Base-by-base conservation (phyloP, 1,140 invertebrate species). In the Yoshiicerus persimilis region DNA sequence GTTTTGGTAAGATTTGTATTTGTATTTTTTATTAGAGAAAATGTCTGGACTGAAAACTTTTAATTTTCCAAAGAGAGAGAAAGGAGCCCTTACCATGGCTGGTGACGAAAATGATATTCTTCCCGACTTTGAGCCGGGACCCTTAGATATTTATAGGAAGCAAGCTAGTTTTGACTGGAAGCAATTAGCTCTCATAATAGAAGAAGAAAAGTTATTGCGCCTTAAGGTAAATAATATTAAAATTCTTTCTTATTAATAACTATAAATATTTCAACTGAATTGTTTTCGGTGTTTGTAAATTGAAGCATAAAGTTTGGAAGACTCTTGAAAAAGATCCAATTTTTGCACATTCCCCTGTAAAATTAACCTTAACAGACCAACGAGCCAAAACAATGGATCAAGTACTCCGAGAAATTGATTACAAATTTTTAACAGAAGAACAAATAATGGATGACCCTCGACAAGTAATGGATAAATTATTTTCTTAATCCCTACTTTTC, bases 101-200 rank as follows among this genome's bases (percentile, higher is more conserved):
- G 13, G 38, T 10, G 34, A 38, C 34, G 75, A 16, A n/a, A 20
- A n/a, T 11, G 90, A 89, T 9, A 84, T 88, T 56, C 38, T 88
- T 0, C 10, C 34, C 23, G 92, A 92, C 86, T 92, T 93, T 87
- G 91, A 91, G 62, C 25, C 89, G 10, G 94, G 94, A 8, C 94
- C 94, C 0, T 91, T 95, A 4, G 93, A 93, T 91, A 87, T 89
- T 4, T 94, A 94, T 91, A 91, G 94, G 87, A 92, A 93, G 36
- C 91, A 92, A 70, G 93, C 94, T 23, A 93, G 93, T 0, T 95
- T 95, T 91, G 91, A 93, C 90, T 95, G 94, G 94, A 94, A 94
- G 90, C 90, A 92, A 86, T 93, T 95, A 93, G 87, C 87, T 70
- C 32, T 89, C 13, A 47, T 87, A 10, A 64, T 92, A 13, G 91